phyloP scores from a whole-genome alignment of 2,888 invertebrate species.

The Eugnorisma glareosa region DNA sequence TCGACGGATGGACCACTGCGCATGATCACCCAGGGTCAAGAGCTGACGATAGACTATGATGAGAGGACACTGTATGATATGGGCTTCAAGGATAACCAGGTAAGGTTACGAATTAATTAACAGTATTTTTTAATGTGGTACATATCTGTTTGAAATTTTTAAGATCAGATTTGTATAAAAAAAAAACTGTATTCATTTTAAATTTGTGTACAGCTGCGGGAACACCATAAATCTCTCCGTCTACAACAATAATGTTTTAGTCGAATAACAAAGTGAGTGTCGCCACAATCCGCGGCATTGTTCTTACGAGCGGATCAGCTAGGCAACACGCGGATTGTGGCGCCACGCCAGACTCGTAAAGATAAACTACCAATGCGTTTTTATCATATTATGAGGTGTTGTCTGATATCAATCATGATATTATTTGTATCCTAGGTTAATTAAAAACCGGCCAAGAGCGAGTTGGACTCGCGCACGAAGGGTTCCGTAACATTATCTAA shows the following conservation, averaged over 20 bases:
- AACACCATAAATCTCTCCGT: not conserved
- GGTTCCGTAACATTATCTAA: no score
- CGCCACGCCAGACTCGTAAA: not conserved
- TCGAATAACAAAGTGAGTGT: not conserved
- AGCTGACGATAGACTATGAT: slow-evolving; percentile 97
- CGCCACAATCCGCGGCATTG: not conserved
- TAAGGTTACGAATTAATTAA: not conserved
- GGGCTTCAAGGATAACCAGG: slow-evolving; percentile 98
- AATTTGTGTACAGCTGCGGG: not conserved
- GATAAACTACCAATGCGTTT: not conserved
- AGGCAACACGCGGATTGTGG: not conserved
- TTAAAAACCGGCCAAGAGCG: no score
- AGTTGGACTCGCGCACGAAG: no score
- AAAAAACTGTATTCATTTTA: not conserved
- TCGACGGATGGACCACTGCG: slow-evolving; percentile 96
- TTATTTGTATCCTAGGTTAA: not conserved
- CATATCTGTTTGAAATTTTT: not conserved
- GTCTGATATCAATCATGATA: not conserved
- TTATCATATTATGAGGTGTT: not conserved
- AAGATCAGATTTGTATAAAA: not conserved
- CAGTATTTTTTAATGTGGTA: not conserved
- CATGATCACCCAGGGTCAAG: slow-evolving; percentile 98
- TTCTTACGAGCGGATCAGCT: not conserved
- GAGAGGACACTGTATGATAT: slow-evolving; percentile 97
- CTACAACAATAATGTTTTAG: not conserved